Evolutionary conservation across 2,113 vertebrate species (phyloP).

Genomic region (Opisthocomus hoazin): DNA sequence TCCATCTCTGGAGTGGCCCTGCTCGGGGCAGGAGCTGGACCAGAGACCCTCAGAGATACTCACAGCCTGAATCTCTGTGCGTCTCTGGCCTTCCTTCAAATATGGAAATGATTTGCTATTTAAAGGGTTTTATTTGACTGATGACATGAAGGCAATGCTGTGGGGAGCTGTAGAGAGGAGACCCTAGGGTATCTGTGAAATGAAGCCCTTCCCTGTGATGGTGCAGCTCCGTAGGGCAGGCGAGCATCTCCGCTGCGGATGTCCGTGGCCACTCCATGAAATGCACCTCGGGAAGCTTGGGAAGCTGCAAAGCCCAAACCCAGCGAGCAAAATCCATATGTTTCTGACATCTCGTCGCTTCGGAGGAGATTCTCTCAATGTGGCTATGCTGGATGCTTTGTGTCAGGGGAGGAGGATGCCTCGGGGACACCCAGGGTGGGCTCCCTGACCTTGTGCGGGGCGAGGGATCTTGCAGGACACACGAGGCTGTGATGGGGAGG

Average conservation of each 20-base stretch:
- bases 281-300: not conserved
- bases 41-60: not conserved
- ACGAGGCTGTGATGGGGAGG: not conserved
- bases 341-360: not conserved
- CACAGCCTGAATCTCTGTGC: not conserved
- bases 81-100: not conserved
- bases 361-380: not conserved
- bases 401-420: not conserved
- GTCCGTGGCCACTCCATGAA: not conserved
- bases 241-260: not conserved
- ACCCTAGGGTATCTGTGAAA: not conserved
- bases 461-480: not conserved
- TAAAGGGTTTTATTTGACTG: not conserved
- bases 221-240: not conserved
- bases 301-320: not conserved
- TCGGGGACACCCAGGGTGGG: not conserved
- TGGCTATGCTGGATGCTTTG: not conserved
- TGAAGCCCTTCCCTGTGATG: not conserved
- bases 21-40: accelerated
- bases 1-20: not conserved
- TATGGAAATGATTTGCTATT: not conserved
- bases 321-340: not conserved
- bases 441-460: not conserved
- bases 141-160: not conserved
- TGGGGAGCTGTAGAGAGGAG: not conserved